Base-by-base conservation (phyloP, 2,113 vertebrate genomes). In the Solea senegalensis region DNA sequence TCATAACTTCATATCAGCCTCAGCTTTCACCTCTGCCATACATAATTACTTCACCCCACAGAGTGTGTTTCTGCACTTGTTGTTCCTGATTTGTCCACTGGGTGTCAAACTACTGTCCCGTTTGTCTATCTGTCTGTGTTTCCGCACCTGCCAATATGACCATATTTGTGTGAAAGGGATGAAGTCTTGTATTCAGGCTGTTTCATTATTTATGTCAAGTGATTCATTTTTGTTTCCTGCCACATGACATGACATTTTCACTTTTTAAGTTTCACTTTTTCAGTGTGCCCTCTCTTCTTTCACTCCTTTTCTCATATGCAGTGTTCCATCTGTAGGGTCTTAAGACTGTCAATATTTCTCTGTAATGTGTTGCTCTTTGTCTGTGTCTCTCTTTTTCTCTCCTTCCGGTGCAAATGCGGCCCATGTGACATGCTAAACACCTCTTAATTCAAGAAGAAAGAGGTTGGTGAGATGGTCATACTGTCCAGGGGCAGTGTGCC, bases 381-480 rank as follows among this genome's bases (percentile, higher is more conserved):
- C 45, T 85, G 52, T 86, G 57, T 84, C 39, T 84, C 58, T 82
- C 63, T 81, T 34, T 71, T 50, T 64, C 44, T 72, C 54, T 81
- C 48, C n/a, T 76, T 48, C n/a, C 73, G 84, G 91, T 93, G 90
- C 86, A 72, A 89, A 82, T 93, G 93, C 94, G 87, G 93, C 92
- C 93, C 94, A 86, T 93, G 91, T 94, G 94, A 92, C 85, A 94
- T 94, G 90, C 92, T 95, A 93, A 92, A 91, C 91, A 55, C 89
- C 89, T 94, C 93, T 94, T 95, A 92, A 92, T 93, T 90, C 92
- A 95, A 97, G 95, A 96, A 91, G 94, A 95, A 95, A 92, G 95
- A 96, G 95, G 96, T 97, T 96, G 93, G 96, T 96, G 68, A 92
- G 86, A 80, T 52, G 70, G 67, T 82, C 26, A 27, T 59, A 7